Conservation (phyloP, 1,140 invertebrate genomes). For the Drepana arcuata region DNA sequence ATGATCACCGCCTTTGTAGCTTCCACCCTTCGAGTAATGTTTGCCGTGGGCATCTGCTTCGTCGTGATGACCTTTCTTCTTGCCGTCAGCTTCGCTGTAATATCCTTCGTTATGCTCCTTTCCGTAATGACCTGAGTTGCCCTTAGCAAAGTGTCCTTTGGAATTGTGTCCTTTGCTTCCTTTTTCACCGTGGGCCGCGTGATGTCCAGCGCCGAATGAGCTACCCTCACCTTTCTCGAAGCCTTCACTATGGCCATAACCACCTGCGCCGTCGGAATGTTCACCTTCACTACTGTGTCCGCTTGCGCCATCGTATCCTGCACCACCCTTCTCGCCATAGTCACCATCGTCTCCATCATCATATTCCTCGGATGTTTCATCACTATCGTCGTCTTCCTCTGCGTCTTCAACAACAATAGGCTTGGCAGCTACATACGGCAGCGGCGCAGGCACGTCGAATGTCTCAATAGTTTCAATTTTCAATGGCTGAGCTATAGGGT, state of each 20-base stretch:
- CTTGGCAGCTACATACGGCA: conserved; percentile 48
- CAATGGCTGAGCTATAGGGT: conserved; percentile 32
- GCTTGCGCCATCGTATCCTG: conserved; percentile 16
- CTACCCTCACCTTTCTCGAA: conserved; percentile 47
- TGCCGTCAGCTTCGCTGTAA: conserved; percentile 47
- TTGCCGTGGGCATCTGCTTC: conserved; percentile 57
- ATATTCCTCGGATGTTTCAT: conserved; percentile 28
- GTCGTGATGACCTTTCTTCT: conserved; percentile 43
- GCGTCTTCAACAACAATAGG: conserved; percentile 44
- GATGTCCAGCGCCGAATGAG: conserved; percentile 48
- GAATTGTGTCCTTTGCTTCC: conserved; percentile 59
- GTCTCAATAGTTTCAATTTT: conserved; percentile 27
- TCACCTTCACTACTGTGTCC: too few relatives aligned
- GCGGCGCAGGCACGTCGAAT: conserved; percentile 41
- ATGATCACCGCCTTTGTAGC: conserved; percentile 79
- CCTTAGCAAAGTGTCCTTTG: conserved; percentile 44
- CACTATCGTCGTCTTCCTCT: conserved; percentile 35
- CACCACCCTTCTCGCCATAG: conserved; percentile 28
- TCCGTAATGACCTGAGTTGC: conserved; percentile 41
- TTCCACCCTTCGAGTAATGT: conserved; percentile 66
- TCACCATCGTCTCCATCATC: conserved; percentile 15
- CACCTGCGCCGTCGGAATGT: conserved; percentile 16
- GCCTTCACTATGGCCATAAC: conserved; percentile 25
- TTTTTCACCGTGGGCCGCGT: conserved; percentile 59
- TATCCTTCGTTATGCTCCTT: conserved; percentile 48